Conservation (phyloP, 2,113 vertebrate genomes). For the Boleophthalmus pectinirostris region DNA sequence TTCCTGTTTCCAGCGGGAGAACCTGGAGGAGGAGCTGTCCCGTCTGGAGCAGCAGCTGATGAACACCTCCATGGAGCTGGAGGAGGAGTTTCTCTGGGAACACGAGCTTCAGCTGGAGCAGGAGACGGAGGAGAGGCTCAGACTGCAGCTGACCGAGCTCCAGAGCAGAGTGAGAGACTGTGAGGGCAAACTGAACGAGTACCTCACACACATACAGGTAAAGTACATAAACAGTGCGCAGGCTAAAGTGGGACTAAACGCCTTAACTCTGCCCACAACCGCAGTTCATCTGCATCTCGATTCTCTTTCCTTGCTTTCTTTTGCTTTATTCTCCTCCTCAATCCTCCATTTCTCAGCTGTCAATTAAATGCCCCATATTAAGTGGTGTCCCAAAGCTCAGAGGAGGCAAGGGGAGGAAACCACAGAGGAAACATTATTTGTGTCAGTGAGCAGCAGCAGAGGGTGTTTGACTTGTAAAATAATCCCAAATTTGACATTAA, state of each 20-base stretch:
- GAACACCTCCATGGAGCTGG: constrained; percentile 88
- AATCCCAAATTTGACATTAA: too few relatives aligned
- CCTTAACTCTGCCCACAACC: too few relatives aligned
- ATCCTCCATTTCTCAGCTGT: too few relatives aligned
- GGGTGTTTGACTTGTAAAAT: too few relatives aligned
- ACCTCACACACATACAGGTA: constrained; percentile 64
- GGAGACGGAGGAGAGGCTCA: constrained; percentile 90
- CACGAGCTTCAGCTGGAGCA: constrained; percentile 93
- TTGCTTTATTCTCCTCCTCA: too few relatives aligned
- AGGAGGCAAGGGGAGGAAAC: too few relatives aligned
- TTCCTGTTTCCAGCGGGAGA: constrained; percentile 28
- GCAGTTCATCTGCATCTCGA: too few relatives aligned
- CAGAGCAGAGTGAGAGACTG: constrained; percentile 83
- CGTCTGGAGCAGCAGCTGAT: constrained; percentile 89
- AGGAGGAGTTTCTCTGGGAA: constrained; percentile 96
- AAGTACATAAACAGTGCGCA: constrained; percentile 31
- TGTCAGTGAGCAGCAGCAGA: too few relatives aligned
- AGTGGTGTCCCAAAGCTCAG: too few relatives aligned
- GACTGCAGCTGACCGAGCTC: constrained; percentile 89
- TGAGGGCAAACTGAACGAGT: constrained; percentile 84
- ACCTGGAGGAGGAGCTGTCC: constrained; percentile 86
- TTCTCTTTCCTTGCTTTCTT: too few relatives aligned
- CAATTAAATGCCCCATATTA: too few relatives aligned
- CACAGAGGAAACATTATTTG: too few relatives aligned
- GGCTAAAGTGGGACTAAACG: neutral